Conservation (phyloP, 2,888 invertebrate genomes). For the Biston stratarius region DNA sequence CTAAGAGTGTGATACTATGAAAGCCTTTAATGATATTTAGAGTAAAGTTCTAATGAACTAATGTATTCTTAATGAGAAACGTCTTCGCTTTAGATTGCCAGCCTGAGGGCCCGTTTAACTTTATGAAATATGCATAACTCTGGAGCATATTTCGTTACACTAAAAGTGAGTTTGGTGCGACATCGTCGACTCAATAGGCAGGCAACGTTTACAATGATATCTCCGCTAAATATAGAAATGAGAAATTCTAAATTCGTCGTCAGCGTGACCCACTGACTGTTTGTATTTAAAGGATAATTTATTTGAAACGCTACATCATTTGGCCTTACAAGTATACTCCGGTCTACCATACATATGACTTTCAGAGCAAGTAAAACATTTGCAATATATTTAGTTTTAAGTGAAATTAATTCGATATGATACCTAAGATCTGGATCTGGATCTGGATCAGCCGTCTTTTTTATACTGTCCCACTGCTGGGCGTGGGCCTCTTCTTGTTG, state of each 20-base stretch:
- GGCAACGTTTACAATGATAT: constrained; percentile 34
- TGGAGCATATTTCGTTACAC: constrained; percentile 49
- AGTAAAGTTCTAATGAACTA: constrained; percentile 60
- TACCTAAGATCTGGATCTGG: no score
- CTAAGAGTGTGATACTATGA: constrained; percentile 1
- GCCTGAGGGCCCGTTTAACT: constrained; percentile 60
- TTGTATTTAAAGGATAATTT: constrained; percentile 44
- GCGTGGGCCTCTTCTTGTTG: no score
- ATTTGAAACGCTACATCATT: constrained; percentile 29
- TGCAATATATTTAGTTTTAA: no score
- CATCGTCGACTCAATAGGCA: constrained; percentile 12
- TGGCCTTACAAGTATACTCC: no score
- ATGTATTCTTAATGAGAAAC: constrained; percentile 67
- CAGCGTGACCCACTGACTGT: constrained; percentile 45
- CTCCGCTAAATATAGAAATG: constrained; percentile 51
- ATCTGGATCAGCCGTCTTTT: no score
- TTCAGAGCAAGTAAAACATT: no score
- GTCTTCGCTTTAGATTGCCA: constrained; percentile 47
- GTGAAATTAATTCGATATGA: no score
- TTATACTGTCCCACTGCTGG: no score
- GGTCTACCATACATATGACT: no score
- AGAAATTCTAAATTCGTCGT: constrained; percentile 45
- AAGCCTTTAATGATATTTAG: constrained; percentile 39
- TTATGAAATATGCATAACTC: constrained; percentile 66
- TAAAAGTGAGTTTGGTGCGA: constrained; percentile 29